Conservation (phyloP, 2,797 vertebrate species). For the Telmatherina bonti region DNA sequence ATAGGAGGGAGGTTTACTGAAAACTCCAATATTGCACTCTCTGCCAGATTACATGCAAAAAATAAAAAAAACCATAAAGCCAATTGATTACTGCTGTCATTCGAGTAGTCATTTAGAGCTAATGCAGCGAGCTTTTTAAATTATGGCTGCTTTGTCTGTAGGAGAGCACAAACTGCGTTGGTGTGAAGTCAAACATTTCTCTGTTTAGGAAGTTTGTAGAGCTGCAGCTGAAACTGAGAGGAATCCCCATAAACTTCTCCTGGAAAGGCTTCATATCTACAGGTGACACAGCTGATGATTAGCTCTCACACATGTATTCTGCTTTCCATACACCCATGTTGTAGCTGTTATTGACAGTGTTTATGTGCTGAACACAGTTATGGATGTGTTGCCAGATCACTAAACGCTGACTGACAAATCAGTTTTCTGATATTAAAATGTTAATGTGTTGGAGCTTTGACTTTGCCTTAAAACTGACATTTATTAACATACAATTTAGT, state of each 20-base stretch:
- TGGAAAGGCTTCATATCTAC: neutral
- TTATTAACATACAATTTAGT: no score
- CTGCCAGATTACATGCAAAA: conserved; percentile 52
- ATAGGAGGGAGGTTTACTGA: conserved; percentile 61
- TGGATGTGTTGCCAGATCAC: neutral
- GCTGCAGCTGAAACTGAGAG: conserved; percentile 19
- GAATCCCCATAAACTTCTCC: neutral
- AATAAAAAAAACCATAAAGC: conserved; percentile 57
- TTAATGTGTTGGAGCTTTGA: neutral
- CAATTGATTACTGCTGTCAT: conserved; percentile 57
- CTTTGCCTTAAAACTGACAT: no score
- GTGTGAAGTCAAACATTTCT: conserved; percentile 31
- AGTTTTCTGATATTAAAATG: neutral
- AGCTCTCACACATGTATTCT: neutral
- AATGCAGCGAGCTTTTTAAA: conserved; percentile 43
- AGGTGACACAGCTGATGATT: neutral
- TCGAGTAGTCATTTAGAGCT: conserved; percentile 42
- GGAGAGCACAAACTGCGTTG: conserved; percentile 39
- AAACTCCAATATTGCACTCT: conserved; percentile 51
- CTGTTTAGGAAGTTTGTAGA: conserved; percentile 27
- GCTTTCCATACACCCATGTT: neutral
- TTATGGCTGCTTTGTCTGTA: conserved; percentile 30
- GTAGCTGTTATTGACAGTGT: neutral
- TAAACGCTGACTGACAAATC: neutral
- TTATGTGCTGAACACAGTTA: neutral